A percentile compares a stretch with the other conserved stretches of the same genome.
These are phyloP conservation scores for Microchirus variegatus DNA, from an alignment of 2,797 vertebrate genomes.

Conservation along the genomic window DNA sequence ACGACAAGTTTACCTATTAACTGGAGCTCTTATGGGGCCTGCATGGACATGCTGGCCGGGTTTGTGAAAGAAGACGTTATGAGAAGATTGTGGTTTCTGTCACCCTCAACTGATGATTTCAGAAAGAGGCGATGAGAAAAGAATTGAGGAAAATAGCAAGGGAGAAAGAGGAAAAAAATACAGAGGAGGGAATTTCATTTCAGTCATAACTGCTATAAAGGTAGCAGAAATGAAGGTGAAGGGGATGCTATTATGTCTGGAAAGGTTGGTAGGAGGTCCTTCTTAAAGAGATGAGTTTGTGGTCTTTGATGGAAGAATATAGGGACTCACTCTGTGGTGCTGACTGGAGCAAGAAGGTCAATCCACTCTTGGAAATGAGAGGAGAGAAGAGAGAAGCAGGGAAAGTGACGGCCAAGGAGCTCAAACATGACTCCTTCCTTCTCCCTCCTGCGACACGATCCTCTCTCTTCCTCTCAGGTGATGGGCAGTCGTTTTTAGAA, in stretches of 20 bases:
- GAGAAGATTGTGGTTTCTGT: neutral
- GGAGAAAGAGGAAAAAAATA: neutral
- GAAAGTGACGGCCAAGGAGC: slow-evolving; percentile 22
- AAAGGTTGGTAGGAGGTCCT: slow-evolving; percentile 16
- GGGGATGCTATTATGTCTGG: slow-evolving; percentile 21
- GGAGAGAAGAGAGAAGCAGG: slow-evolving; percentile 10
- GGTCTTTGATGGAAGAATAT: no score
- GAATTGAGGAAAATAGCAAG: slow-evolving; percentile 1
- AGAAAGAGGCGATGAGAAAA: slow-evolving; percentile 19
- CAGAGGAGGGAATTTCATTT: slow-evolving; percentile 5
- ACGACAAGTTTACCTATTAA: no score
- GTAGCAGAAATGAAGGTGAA: slow-evolving; percentile 22
- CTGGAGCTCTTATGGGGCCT: no score
- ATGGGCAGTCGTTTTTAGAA: slow-evolving; percentile 42
- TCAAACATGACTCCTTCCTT: slow-evolving; percentile 16
- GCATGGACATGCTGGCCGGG: no score
- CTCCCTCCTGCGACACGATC: slow-evolving; percentile 37
- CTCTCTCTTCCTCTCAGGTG: slow-evolving; percentile 18
- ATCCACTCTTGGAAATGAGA: slow-evolving; percentile 41
- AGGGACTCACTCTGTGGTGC: no score
- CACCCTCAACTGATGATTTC: slow-evolving; percentile 10
- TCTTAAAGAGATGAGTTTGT: slow-evolving; percentile 31
- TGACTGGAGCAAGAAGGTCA: slow-evolving; percentile 39
- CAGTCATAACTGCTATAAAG: slow-evolving; percentile 1
- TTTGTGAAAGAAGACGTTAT: neutral